A percentile compares a stretch with the other conserved stretches of the same genome.
phyloP scores from a whole-genome alignment of 2,797 vertebrate species.

The Neomorphus geoffroyi region DNA sequence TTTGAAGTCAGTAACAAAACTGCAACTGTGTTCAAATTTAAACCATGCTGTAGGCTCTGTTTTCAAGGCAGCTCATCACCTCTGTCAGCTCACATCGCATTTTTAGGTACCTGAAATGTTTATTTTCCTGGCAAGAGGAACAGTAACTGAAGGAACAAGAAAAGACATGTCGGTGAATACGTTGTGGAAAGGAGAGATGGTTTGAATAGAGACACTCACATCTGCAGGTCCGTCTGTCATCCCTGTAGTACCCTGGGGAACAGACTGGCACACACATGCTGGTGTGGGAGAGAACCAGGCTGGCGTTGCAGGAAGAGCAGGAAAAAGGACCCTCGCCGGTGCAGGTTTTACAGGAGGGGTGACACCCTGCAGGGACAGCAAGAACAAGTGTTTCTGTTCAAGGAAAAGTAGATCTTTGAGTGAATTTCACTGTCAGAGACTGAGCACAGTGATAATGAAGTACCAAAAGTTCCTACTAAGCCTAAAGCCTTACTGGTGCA shows the following conservation, averaged over 20 bases:
- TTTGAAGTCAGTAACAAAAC: neutral
- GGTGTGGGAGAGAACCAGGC: conserved; percentile 77
- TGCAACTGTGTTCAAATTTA: neutral
- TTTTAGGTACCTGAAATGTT: neutral
- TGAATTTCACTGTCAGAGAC: neutral
- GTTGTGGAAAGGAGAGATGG: fast-evolving
- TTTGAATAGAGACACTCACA: conserved; percentile 74
- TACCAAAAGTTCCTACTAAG: neutral
- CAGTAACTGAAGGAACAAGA: neutral
- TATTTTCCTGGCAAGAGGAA: neutral
- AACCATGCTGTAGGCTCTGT: neutral
- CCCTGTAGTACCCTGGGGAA: conserved; percentile 81
- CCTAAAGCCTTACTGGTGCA: neutral
- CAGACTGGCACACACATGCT: conserved; percentile 81
- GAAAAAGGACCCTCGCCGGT: conserved; percentile 74
- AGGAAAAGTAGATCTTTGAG: neutral
- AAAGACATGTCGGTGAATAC: fast-evolving
- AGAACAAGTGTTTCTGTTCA: neutral
- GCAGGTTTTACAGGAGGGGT: conserved; percentile 87
- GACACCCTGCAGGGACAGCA: conserved; percentile 81
- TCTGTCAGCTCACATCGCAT: neutral
- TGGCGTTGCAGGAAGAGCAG: conserved; percentile 83
- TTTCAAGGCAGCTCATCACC: neutral
- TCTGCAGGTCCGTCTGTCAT: conserved; percentile 78
- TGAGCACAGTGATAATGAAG: fast-evolving